Evolutionary conservation across 2,888 invertebrate species (phyloP).

Genomic region (Ophion costatus): DNA sequence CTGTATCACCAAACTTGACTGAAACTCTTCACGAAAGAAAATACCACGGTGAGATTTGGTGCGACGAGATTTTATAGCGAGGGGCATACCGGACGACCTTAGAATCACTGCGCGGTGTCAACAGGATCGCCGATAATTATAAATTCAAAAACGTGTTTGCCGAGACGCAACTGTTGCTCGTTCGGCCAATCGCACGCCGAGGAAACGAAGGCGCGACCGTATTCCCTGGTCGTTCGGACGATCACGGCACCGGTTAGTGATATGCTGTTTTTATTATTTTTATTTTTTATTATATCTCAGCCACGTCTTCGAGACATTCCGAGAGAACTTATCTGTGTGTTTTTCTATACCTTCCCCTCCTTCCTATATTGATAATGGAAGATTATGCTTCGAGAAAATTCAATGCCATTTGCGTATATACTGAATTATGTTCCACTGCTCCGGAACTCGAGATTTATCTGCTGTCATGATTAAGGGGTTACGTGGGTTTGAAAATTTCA

Average conservation of each 20-base stretch:
- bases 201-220: slow-evolving; percentile 73
- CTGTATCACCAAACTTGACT: slow-evolving; percentile 42
- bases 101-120: slow-evolving; percentile 56
- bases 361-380: not conserved
- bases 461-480: no score
- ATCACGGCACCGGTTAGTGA: slow-evolving; percentile 69
- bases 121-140: slow-evolving; percentile 68
- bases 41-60: slow-evolving; percentile 58
- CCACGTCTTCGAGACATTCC: not conserved
- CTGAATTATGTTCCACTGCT: not conserved
- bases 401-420: not conserved
- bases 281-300: not conserved
- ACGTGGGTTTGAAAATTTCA: no score
- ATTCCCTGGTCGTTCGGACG: slow-evolving; percentile 18
- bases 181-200: slow-evolving; percentile 71
- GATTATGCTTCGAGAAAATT: slow-evolving; percentile 12
- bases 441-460: not conserved
- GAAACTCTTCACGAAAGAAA: slow-evolving; percentile 55
- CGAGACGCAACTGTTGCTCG: slow-evolving; percentile 18
- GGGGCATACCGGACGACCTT: slow-evolving; percentile 69
- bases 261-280: slow-evolving; percentile 32
- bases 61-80: slow-evolving; percentile 73
- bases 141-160: slow-evolving; percentile 76
- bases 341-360: slow-evolving; percentile 16
- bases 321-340: slow-evolving; percentile 51